Evolutionary conservation across 2,113 vertebrate genomes (phyloP).

Genomic region (Urocynchramus pylzowi): DNA sequence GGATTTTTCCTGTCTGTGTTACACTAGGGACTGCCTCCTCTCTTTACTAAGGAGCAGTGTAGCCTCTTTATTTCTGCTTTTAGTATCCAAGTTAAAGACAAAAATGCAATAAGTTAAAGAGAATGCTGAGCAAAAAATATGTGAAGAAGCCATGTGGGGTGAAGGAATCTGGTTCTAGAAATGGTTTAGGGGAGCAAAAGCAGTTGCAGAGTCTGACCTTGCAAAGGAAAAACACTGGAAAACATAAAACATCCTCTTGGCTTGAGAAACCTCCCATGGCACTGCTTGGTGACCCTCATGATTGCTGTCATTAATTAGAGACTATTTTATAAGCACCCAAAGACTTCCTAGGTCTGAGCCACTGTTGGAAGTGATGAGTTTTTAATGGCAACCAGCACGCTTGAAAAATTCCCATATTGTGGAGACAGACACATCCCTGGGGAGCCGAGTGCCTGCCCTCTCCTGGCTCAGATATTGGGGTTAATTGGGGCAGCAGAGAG

Average conservation of each 20-base stretch:
- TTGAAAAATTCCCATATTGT: constrained; percentile 16
- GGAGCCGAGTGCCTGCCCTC: constrained; percentile 18
- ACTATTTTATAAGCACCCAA: background rate
- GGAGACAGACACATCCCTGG: background rate
- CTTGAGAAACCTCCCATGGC: background rate
- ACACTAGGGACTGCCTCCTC: background rate
- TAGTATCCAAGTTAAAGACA: background rate
- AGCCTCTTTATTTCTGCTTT: background rate
- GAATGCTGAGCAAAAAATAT: background rate
- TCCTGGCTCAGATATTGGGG: constrained; percentile 8
- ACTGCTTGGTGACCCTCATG: background rate
- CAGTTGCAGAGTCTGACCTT: background rate
- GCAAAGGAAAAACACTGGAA: background rate
- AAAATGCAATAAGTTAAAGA: background rate
- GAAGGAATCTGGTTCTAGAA: background rate
- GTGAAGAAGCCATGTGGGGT: background rate
- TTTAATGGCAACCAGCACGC: background rate
- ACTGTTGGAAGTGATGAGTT: constrained; percentile 45
- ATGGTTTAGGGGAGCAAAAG: background rate
- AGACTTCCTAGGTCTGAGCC: constrained; percentile 7
- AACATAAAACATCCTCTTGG: background rate
- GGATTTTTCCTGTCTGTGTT: background rate
- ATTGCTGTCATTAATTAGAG: background rate
- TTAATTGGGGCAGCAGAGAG: constrained; percentile 25
- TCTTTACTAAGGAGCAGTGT: background rate